Evolutionary conservation across 2,888 invertebrate species (phyloP).

Genomic region (Apodemia zela): DNA sequence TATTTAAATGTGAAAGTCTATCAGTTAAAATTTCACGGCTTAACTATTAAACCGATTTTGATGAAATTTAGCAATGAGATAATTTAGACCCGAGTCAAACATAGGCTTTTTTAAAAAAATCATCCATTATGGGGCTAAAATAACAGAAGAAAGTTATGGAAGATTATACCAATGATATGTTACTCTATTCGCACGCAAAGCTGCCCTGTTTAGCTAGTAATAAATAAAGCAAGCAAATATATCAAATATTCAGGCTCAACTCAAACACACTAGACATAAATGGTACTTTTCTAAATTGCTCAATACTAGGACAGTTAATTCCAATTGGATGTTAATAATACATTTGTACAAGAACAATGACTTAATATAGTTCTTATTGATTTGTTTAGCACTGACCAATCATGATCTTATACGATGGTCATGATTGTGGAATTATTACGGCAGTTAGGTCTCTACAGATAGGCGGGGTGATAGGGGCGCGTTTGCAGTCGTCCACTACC

Average conservation of each 20-base stretch:
- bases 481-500: no score
- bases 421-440: no score
- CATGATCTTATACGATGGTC: no score
- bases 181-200: background rate
- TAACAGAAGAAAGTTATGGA: no score
- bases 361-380: background rate
- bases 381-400: no score
- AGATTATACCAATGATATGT: background rate
- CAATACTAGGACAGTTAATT: background rate
- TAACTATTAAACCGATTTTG: background rate
- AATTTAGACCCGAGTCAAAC: no score
- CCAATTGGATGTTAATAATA: background rate
- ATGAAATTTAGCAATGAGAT: no score
- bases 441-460: no score
- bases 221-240: background rate
- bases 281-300: constrained; percentile 14
- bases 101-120: no score
- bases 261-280: background rate
- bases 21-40: background rate
- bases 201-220: background rate
- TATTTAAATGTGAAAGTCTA: no score
- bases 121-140: no score
- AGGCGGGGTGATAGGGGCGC: no score
- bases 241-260: background rate
- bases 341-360: background rate